Base-by-base conservation (phyloP, 2,888 invertebrate genomes). In the Drosophila nr. perissopoda region DNA sequence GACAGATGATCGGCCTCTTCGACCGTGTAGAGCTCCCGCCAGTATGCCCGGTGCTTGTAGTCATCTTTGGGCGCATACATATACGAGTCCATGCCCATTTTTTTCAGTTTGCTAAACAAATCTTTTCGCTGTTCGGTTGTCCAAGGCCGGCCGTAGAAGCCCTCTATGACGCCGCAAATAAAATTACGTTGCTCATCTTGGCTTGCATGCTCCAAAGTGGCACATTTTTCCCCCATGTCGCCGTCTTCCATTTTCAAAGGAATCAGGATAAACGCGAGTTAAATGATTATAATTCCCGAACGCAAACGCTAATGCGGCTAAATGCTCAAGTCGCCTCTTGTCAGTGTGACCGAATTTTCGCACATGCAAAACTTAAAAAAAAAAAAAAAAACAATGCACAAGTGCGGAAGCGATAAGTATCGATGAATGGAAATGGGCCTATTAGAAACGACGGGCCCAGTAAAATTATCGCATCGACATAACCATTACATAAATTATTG, bases 21-120 rank as follows among this genome's bases (percentile, higher is more conserved):
- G 0, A 98, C 98, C 0, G 98, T 98, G 92, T 99, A 99, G 27
- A 99, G 93, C 90, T 99, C 99, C 62, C 99, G 94, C 99, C 99
- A 99, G 92, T 97, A 98, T 0, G 99, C 98, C 31, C 99, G 94
- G 92, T 99, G 99, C 91, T 99, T 99, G 93, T 98, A 98, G 93
- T 99, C 99, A 94, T 99, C 99, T 94, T 99, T 99, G 1, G 99
- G 99, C 3, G 99, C 99, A 92, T 99, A 99, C 51, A 99, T 96
- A 92, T 99, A 99, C 27, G 99, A 98, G 91, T 98, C 98, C 96
- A 99, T 96, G 11, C 97, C 98, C 97, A 99, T 97, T 94, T 97
- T 97, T 91, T 98, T 97, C 93, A 99, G 95, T 92, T 98, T 98
- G 93, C 96, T 96, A 94, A 99, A 99, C 57, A 99, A 94, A 94